Conservation (phyloP, 1,140 invertebrate genomes). For the Drosophila nannoptera region DNA sequence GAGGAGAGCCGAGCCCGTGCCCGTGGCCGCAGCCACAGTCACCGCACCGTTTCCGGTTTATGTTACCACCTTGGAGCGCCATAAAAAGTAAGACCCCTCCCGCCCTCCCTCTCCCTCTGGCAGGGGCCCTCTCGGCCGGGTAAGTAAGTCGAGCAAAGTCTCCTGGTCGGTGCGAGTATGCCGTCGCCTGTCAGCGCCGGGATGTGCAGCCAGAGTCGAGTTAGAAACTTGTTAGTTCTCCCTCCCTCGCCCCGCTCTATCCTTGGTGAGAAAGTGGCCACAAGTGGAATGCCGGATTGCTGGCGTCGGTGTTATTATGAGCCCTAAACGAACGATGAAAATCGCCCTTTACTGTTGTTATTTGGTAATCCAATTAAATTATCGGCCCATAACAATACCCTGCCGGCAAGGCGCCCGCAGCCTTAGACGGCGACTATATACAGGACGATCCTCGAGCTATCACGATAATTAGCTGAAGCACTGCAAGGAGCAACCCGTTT, state of each 20-base stretch:
- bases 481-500: background rate
- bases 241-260: background rate
- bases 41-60: constrained; percentile 56
- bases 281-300: constrained; percentile 36
- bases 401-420: too few species aligned
- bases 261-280: background rate
- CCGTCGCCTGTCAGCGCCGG: constrained; percentile 28
- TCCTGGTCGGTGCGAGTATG: constrained; percentile 20
- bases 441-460: background rate
- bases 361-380: constrained; percentile 33
- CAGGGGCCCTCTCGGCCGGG: background rate
- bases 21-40: background rate
- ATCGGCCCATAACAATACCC: constrained; percentile 23
- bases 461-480: background rate
- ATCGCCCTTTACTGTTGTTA: constrained; percentile 16
- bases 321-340: constrained; percentile 13
- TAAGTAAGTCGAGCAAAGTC: constrained; percentile 34
- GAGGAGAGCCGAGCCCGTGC: background rate
- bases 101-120: too few species aligned
- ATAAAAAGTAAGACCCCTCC: constrained; percentile 54
- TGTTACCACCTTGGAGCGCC: constrained; percentile 64
- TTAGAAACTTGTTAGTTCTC: background rate
- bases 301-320: constrained; percentile 24
- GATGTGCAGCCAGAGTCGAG: constrained; percentile 7
- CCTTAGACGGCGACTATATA: too few species aligned